Conservation (phyloP, 1,140 invertebrate genomes). For the Heliconius congener region DNA sequence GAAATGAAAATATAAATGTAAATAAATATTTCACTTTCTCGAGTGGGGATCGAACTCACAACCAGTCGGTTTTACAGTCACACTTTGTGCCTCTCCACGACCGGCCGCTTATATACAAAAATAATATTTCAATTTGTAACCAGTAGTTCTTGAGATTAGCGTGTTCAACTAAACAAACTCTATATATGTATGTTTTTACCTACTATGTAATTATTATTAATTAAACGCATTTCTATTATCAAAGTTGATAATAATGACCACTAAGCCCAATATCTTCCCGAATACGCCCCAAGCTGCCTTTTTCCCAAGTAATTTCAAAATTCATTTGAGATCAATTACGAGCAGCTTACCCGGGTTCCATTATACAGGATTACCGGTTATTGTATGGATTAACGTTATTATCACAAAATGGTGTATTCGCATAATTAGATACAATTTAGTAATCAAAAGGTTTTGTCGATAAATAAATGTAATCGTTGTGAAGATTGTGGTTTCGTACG, state of each 20-base stretch:
- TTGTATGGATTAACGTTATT: background rate
- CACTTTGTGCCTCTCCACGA: too few relatives aligned
- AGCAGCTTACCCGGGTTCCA: background rate
- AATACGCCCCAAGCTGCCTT: background rate
- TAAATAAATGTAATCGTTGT: background rate
- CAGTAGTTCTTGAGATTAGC: too few relatives aligned
- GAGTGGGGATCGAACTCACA: too few relatives aligned
- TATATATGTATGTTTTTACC: too few relatives aligned
- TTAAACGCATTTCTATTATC: too few relatives aligned
- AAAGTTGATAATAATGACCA: background rate
- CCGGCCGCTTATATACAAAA: too few relatives aligned
- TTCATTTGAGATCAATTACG: background rate
- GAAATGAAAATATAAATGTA: too few relatives aligned
- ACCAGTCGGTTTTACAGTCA: too few relatives aligned
- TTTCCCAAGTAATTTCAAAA: background rate
- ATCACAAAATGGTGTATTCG: background rate
- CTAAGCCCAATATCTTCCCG: background rate
- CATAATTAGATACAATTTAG: slow-evolving; percentile 6
- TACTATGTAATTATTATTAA: too few relatives aligned
- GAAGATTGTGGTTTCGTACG: background rate
- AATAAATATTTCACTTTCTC: too few relatives aligned
- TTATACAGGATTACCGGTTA: background rate
- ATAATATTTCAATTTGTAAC: too few relatives aligned
- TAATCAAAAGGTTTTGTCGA: background rate
- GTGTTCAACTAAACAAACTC: too few relatives aligned